A percentile compares a stretch with the other conserved stretches of the same genome.
phyloP scores from a whole-genome alignment of 2,888 invertebrate genomes.

The Morinoia aosen region DNA sequence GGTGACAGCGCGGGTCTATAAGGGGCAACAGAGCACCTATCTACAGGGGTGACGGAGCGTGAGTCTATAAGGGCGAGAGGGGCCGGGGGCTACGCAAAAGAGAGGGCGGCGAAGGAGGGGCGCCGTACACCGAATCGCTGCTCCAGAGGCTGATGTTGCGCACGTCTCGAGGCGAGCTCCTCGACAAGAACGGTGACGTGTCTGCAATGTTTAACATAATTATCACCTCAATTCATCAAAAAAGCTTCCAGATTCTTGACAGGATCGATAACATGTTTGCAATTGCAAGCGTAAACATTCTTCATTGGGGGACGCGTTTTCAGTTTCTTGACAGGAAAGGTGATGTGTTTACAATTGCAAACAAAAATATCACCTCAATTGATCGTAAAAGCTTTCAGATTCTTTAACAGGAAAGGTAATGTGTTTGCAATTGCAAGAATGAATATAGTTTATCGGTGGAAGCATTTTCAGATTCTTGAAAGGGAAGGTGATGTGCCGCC shows the following conservation, averaged over 20 bases:
- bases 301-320: not conserved
- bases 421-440: not conserved
- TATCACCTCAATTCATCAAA: too few relatives aligned
- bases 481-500: too few relatives aligned
- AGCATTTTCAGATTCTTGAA: too few relatives aligned
- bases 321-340: not conserved
- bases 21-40: not conserved
- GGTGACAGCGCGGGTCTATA: not conserved
- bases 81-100: not conserved
- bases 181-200: not conserved
- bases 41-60: not conserved
- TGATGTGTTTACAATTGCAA: not conserved
- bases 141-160: constrained; percentile 47
- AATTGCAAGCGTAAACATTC: not conserved
- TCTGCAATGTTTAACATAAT: not conserved
- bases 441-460: too few relatives aligned
- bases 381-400: not conserved
- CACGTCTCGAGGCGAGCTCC: not conserved
- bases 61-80: not conserved
- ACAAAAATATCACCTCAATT: not conserved
- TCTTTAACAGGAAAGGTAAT: not conserved
- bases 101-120: not conserved
- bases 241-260: not conserved
- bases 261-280: not conserved
- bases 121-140: constrained; percentile 38